Conservation (phyloP, 2,113 vertebrate species). For the Caranx melampygus region DNA sequence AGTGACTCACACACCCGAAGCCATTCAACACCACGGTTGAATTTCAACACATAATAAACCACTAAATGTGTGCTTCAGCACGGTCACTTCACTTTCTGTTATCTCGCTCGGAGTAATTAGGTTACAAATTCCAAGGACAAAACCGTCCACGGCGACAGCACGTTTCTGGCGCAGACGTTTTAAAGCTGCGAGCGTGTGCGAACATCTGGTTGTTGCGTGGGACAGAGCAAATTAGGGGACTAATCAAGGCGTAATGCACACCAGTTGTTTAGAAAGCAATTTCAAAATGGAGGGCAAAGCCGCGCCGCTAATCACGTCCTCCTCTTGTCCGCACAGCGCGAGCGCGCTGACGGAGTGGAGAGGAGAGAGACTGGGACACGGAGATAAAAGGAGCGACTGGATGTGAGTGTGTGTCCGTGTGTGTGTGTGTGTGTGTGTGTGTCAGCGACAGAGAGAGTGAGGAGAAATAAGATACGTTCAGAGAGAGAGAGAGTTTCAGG, state of each 20-base stretch:
- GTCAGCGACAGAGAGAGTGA: neutral
- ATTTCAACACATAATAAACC: neutral
- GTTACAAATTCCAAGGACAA: neutral
- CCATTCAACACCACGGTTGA: neutral
- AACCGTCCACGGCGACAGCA: neutral
- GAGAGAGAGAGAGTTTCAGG: constrained; percentile 38
- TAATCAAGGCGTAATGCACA: constrained; percentile 53
- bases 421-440: neutral
- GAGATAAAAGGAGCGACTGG: constrained; percentile 12
- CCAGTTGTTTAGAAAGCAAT: constrained; percentile 48
- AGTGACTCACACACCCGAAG: neutral
- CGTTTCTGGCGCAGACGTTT: constrained; percentile 2
- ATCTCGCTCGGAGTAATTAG: constrained; percentile 10
- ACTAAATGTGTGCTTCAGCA: constrained; percentile 8
- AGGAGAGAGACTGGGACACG: neutral
- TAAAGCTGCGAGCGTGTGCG: constrained; percentile 1
- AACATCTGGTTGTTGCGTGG: constrained; percentile 59
- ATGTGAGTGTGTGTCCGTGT: neutral
- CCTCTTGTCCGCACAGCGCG: neutral
- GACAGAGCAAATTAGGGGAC: constrained; percentile 29
- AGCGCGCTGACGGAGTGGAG: constrained; percentile 1
- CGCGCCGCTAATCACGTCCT: constrained; percentile 52
- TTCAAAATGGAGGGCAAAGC: constrained; percentile 51
- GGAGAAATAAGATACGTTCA: constrained; percentile 11
- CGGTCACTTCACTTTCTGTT: constrained; percentile 22